A percentile compares a stretch with the other conserved stretches of the same genome.
These are phyloP conservation scores for Lasiurus cinereus DNA, from an alignment of 2,113 vertebrate genomes.

Conservation along the genomic window DNA sequence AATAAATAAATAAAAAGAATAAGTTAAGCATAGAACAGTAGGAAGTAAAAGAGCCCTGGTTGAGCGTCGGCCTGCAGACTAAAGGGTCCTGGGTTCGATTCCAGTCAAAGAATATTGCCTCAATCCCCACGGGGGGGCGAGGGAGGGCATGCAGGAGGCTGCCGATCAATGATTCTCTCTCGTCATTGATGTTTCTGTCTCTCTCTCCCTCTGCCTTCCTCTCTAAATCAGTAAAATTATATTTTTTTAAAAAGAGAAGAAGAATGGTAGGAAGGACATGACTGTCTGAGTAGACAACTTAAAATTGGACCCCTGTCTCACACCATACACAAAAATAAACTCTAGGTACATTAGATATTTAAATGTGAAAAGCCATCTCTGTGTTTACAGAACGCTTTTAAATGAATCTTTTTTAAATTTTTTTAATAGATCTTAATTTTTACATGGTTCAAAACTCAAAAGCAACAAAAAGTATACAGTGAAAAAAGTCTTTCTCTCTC, in stretches of 20 bases:
- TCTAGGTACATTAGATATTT: background rate
- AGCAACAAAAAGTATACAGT: background rate
- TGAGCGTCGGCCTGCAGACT: too few relatives aligned
- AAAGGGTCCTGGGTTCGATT: too few relatives aligned
- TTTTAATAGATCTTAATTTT: constrained; percentile 14
- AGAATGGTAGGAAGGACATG: background rate
- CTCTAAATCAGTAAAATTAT: too few relatives aligned
- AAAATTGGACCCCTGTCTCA: background rate
- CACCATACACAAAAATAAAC: background rate
- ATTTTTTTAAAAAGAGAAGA: too few relatives aligned
- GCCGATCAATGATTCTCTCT: too few relatives aligned
- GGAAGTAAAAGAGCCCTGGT: background rate
- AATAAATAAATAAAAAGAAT: background rate
- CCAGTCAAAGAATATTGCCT: too few relatives aligned
- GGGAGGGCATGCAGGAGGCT: too few relatives aligned
- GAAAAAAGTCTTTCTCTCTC: background rate
- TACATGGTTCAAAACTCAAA: constrained; percentile 6
- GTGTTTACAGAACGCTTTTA: background rate
- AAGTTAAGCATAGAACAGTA: background rate
- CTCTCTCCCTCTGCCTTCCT: too few relatives aligned
- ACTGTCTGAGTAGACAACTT: background rate
- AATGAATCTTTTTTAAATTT: constrained; percentile 39
- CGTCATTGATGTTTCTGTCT: too few relatives aligned
- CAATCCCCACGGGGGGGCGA: too few relatives aligned
- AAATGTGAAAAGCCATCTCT: constrained; percentile 18